Evolutionary conservation across 2,113 vertebrate species (phyloP), one percentile per base, ranked within the genome.

Genomic region (Meriones unguiculatus): DNA sequence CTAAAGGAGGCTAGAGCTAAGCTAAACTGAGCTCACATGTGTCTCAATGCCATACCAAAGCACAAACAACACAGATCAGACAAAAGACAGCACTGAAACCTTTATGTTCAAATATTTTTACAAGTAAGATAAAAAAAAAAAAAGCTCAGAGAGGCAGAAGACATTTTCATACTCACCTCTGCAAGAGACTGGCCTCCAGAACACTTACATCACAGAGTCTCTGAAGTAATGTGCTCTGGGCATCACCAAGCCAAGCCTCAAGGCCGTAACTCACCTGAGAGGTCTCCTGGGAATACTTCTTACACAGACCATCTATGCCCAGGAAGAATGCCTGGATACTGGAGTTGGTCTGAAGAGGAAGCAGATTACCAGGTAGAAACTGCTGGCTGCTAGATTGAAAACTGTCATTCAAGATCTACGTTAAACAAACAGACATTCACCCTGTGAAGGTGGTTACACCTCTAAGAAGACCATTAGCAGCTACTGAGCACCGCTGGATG

Each of bases 241-340:
- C 5, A 8, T 10, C 84, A 38, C 11, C n/a, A 76, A 86, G 0
- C 7, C 25, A 54, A 7, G 12, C 7, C 84, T 52, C 81, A 46
- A 10, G 30, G 10, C 30, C 59, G 7, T 17, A 15, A 96, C 97
- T 98, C 97, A 99, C 99, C 98, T 99, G 99, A 98, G 96, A 98
- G 89, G 99, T 98, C 97, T 99, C 99, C 82, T 97, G 98, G 2
- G 99, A 98, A 91, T 99, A 99, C 95, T 98, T 99, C 93, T 97
- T 98, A 95, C 98, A 99, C 92, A 99, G 97, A 0, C 50, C 18
- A 28, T 98, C 99, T 96, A 99, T 87, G 98, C 98, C 98, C 95
- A 98, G 97, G 97, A 99, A 99, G 87, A 99, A 97, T 0, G 98
- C 98, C 82, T 99, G 99, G 97, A 99, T 98, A 82, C 99, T 98